phyloP scores from a whole-genome alignment of 2,797 vertebrate genomes.

The Acrossocheilus fasciatus region DNA sequence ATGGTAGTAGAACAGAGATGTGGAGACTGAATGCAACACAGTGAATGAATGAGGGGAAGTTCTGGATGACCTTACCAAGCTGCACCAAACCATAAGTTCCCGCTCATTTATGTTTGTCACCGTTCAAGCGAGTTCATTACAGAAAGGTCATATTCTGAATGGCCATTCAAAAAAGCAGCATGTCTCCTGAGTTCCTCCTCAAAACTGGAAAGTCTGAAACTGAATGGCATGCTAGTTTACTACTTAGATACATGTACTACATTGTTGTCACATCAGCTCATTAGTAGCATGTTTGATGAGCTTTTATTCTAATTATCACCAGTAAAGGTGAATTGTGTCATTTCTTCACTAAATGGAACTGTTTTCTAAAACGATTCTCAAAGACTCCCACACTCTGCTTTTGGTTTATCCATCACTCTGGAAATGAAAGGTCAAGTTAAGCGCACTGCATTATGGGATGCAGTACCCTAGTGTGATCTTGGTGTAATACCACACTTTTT shows the following conservation, averaged over 20 bases:
- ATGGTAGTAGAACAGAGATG: background rate
- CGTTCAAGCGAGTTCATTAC: constrained; percentile 28
- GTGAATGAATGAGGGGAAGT: constrained; percentile 1
- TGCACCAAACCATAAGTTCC: background rate
- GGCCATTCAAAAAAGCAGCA: constrained; percentile 67
- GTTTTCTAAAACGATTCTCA: background rate
- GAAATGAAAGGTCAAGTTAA: background rate
- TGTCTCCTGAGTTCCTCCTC: constrained; percentile 64
- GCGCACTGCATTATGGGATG: background rate
- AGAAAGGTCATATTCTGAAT: constrained; percentile 61
- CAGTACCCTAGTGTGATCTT: background rate
- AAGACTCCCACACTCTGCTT: background rate
- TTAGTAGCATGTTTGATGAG: background rate
- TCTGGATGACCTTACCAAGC: background rate
- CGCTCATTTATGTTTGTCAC: constrained; percentile 23
- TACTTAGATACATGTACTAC: background rate
- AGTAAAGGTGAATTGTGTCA: too few species aligned
- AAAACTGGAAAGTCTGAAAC: background rate
- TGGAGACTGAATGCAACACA: background rate
- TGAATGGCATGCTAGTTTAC: background rate
- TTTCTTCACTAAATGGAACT: background rate
- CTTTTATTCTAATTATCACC: background rate
- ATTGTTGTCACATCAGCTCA: background rate
- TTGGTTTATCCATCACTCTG: background rate
- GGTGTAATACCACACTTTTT: background rate